Evolutionary conservation across 37 sponge, comb jelly and placozoan genomes (phyloP).

Genomic region (Chondrilla cf. caribensis): DNA sequence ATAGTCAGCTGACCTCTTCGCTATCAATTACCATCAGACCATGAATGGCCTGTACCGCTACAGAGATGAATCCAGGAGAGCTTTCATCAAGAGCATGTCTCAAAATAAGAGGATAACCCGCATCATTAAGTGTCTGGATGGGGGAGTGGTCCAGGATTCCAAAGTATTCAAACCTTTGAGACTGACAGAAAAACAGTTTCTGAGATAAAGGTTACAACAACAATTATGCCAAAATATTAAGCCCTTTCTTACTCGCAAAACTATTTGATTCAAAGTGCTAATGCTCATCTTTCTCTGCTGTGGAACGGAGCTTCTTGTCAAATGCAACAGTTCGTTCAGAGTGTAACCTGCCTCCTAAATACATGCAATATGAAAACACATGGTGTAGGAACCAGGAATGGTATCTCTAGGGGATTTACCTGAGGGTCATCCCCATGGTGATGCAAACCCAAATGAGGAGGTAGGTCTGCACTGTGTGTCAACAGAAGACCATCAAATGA

Average conservation of each 20-base stretch:
- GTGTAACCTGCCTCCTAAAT: slow-evolving; percentile 74
- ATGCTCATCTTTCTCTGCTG: slow-evolving; percentile 77
- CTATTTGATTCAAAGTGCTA: slow-evolving; percentile 48
- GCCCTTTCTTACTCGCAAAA: slow-evolving; percentile 31
- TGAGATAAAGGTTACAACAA: too few relatives aligned
- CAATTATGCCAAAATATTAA: neutral
- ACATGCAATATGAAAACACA: too few relatives aligned
- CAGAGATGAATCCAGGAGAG: slow-evolving; percentile 27
- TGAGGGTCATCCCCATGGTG: slow-evolving; percentile 90
- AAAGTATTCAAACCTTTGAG: slow-evolving; percentile 32
- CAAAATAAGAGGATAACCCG: slow-evolving; percentile 63
- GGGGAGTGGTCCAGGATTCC: slow-evolving; percentile 33
- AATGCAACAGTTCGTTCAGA: slow-evolving; percentile 60
- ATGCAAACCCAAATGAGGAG: slow-evolving; percentile 66
- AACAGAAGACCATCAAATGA: slow-evolving; percentile 75
- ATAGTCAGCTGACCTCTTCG: slow-evolving; percentile 56
- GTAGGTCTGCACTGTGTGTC: slow-evolving; percentile 36
- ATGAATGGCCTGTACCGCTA: slow-evolving; percentile 51
- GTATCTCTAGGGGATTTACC: slow-evolving; percentile 15
- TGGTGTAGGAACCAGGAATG: too few relatives aligned
- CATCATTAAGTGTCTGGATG: slow-evolving; percentile 34
- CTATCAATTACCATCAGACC: slow-evolving; percentile 39
- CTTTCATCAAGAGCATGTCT: slow-evolving; percentile 76
- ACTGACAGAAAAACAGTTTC: slow-evolving; percentile 11
- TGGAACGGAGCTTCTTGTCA: slow-evolving; percentile 66